A percentile compares a stretch with the other conserved stretches of the same genome.
Conservation (phyloP, 2,888 invertebrate genomes). For the Brassicogethes aeneus region DNA sequence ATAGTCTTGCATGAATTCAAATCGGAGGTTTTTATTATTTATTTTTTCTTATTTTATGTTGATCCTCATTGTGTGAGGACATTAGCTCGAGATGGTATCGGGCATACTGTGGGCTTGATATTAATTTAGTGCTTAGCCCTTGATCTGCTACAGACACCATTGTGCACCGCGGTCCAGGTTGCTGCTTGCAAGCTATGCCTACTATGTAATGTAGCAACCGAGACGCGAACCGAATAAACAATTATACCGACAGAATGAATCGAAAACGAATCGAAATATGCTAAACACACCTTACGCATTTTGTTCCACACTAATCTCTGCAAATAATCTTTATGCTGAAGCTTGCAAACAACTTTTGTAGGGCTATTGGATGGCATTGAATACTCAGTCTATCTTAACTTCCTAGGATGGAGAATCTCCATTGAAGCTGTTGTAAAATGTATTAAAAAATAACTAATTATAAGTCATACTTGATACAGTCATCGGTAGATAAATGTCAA, state of each 20-base stretch:
- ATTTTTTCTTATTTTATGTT: slow-evolving; percentile 21
- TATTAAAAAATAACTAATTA: no score
- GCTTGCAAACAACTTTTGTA: no score
- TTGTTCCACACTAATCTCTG: no score
- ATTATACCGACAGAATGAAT: not conserved
- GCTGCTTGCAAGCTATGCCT: slow-evolving; percentile 1
- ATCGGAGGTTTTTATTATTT: slow-evolving; percentile 29
- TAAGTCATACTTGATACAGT: no score
- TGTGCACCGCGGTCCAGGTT: slow-evolving; percentile 14
- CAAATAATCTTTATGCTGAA: no score
- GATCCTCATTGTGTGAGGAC: slow-evolving; percentile 41
- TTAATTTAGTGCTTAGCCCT: slow-evolving; percentile 37
- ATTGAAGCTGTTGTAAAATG: no score
- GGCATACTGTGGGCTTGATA: slow-evolving; percentile 35
- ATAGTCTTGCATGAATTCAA: slow-evolving; percentile 40
- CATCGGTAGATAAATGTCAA: no score
- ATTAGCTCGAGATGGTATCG: slow-evolving; percentile 39
- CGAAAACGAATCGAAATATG: not conserved
- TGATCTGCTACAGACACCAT: slow-evolving; percentile 29
- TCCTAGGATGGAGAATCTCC: no score
- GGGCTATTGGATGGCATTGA: no score
- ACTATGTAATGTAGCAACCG: no score
- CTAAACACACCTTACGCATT: not conserved
- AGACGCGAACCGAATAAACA: not conserved
- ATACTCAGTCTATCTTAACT: no score